Evolutionary conservation across 2,888 invertebrate species (phyloP).

Genomic region (Pseudolycoriella hygida): DNA sequence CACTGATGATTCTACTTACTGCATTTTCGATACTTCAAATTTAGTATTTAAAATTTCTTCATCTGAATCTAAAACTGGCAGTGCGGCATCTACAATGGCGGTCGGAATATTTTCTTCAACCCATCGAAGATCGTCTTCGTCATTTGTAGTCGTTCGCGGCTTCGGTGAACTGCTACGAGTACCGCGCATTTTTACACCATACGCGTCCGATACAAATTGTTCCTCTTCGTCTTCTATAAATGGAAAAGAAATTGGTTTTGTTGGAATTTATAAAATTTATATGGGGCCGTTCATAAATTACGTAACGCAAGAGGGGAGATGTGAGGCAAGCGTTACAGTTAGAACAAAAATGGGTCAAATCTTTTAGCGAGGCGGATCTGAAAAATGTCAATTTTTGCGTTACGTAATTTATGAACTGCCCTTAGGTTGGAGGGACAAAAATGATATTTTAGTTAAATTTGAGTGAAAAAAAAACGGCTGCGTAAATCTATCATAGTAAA

Average conservation of each 20-base stretch:
- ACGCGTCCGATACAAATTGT: constrained; percentile 71
- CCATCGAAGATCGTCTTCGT: constrained; percentile 75
- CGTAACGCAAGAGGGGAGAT: too few relatives aligned
- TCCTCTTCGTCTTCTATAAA: constrained; percentile 52
- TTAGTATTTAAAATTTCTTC: constrained; percentile 73
- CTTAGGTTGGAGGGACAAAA: too few relatives aligned
- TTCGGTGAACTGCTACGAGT: constrained; percentile 30
- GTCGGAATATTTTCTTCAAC: constrained; percentile 83
- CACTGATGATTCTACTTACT: constrained; percentile 29
- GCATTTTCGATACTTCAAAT: constrained; percentile 81
- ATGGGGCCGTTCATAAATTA: too few relatives aligned
- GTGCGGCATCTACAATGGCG: constrained; percentile 47
- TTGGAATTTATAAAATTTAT: background rate
- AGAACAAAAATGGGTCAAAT: too few relatives aligned
- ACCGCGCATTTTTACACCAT: constrained; percentile 61
- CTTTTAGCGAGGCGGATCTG: too few relatives aligned
- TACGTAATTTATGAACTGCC: too few relatives aligned
- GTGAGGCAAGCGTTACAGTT: too few relatives aligned
- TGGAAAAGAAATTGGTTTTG: background rate
- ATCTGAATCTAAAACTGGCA: constrained; percentile 54
- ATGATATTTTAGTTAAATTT: too few relatives aligned
- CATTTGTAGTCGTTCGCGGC: constrained; percentile 27
- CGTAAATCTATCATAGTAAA: too few relatives aligned
- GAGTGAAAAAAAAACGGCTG: too few relatives aligned
- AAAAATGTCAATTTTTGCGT: too few relatives aligned